Evolutionary conservation across 2,888 invertebrate genomes (phyloP).

Genomic region (Synergus japonicus): DNA sequence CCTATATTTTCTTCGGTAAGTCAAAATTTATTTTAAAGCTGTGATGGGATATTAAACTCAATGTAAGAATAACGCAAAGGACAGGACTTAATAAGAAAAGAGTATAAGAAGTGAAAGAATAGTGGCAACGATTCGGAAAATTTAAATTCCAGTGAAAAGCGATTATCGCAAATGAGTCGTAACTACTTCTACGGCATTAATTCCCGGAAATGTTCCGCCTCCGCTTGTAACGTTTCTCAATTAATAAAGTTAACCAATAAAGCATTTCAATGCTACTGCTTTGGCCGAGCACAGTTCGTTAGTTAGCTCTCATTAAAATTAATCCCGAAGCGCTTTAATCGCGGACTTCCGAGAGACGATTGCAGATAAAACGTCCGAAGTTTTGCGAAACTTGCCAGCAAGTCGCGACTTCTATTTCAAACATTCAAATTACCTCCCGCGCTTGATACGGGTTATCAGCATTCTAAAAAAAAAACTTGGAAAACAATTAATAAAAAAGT

Average conservation of each 20-base stretch:
- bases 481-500: background rate
- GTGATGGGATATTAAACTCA: too few species aligned
- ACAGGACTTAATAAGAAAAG: background rate
- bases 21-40: too few species aligned
- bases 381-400: constrained; percentile 43
- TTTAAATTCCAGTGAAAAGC: constrained; percentile 25
- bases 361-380: constrained; percentile 49
- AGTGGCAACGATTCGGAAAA: background rate
- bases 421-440: constrained; percentile 38
- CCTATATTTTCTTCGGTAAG: too few species aligned
- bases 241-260: constrained; percentile 69
- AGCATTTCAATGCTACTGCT: constrained; percentile 56
- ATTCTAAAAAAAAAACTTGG: constrained; percentile 20
- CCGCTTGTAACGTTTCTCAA: constrained; percentile 48
- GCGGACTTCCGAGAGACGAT: constrained; percentile 43
- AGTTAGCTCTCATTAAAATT: constrained; percentile 57
- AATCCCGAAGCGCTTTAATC: constrained; percentile 50
- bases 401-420: constrained; percentile 37
- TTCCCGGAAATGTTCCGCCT: constrained; percentile 37
- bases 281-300: constrained; percentile 46
- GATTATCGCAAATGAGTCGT: constrained; percentile 40
- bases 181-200: constrained; percentile 14
- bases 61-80: background rate
- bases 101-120: background rate
- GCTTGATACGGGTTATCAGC: constrained; percentile 21